These are phyloP conservation scores for Acridotheres tristis DNA, from an alignment of 2,797 vertebrate species.

Conservation along the genomic window DNA sequence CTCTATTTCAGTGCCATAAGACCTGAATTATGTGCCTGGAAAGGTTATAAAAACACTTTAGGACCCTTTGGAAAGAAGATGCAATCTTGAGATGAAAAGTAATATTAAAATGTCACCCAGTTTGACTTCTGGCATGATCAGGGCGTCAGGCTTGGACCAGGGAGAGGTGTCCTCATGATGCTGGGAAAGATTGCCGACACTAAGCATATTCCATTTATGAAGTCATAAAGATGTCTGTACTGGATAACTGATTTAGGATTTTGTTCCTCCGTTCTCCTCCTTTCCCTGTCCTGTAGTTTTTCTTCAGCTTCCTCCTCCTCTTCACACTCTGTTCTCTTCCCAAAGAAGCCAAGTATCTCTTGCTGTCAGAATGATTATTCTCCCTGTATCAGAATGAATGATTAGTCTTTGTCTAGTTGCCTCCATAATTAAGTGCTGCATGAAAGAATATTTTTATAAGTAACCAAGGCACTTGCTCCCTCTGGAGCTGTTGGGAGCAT, in stretches of 20 bases:
- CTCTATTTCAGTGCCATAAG: not conserved
- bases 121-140: constrained; percentile 19
- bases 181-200: constrained; percentile 24
- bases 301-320: not conserved
- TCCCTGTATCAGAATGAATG: constrained; percentile 5
- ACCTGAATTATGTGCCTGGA: constrained; percentile 6
- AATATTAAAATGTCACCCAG: constrained; percentile 4
- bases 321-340: not conserved
- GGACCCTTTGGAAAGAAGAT: constrained; percentile 19
- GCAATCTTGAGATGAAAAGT: constrained; percentile 37
- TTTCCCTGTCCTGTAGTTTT: not conserved
- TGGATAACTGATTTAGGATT: constrained; percentile 43
- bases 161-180: not conserved
- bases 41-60: constrained; percentile 37
- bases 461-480: not conserved
- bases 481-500: not conserved
- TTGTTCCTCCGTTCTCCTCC: constrained; percentile 9
- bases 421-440: constrained; percentile 39
- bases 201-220: constrained; percentile 50
- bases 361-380: not conserved
- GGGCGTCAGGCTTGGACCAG: not conserved
- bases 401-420: constrained; percentile 50
- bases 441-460: constrained; percentile 39
- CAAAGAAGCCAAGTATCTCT: not conserved
- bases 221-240: constrained; percentile 51